These are phyloP conservation scores for Trematocara marginatum DNA, from an alignment of 2,113 vertebrate genomes.

Conservation along the genomic window DNA sequence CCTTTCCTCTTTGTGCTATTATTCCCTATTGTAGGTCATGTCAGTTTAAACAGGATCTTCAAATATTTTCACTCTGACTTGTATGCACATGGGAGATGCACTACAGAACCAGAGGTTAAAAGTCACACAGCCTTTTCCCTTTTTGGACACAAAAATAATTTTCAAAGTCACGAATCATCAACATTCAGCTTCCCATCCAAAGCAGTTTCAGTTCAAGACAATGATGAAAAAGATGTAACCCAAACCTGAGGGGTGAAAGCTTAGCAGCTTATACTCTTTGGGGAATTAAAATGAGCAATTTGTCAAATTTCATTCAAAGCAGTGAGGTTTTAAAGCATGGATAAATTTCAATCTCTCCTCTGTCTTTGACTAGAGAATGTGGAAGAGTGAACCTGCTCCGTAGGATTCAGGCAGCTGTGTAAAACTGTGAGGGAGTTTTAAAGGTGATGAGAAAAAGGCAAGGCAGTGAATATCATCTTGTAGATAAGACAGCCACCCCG, in stretches of 20 bases:
- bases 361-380: conserved; percentile 39
- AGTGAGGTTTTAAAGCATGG: conserved; percentile 21
- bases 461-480: conserved; percentile 71
- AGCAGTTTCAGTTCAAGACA: conserved; percentile 18
- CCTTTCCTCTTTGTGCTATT: not conserved
- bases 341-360: conserved; percentile 36
- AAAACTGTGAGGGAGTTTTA: conserved; percentile 73
- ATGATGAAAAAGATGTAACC: conserved; percentile 46
- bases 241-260: conserved; percentile 26
- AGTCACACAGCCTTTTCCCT: conserved; percentile 31
- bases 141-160: conserved; percentile 45
- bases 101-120: conserved; percentile 41
- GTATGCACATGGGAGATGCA: conserved; percentile 49
- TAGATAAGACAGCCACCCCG: conserved; percentile 74
- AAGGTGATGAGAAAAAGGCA: conserved; percentile 76
- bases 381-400: conserved; percentile 42
- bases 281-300: conserved; percentile 60
- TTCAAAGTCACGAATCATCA: conserved; percentile 50
- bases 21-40: conserved; percentile 40
- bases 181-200: conserved; percentile 26
- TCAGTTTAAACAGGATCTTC: conserved; percentile 45
- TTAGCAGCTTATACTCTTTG: conserved; percentile 26
- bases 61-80: conserved; percentile 56
- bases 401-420: conserved; percentile 67
- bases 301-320: conserved; percentile 61